Base-by-base conservation (phyloP, 2,888 invertebrate species). In the Lasioglossum pauxillum region DNA sequence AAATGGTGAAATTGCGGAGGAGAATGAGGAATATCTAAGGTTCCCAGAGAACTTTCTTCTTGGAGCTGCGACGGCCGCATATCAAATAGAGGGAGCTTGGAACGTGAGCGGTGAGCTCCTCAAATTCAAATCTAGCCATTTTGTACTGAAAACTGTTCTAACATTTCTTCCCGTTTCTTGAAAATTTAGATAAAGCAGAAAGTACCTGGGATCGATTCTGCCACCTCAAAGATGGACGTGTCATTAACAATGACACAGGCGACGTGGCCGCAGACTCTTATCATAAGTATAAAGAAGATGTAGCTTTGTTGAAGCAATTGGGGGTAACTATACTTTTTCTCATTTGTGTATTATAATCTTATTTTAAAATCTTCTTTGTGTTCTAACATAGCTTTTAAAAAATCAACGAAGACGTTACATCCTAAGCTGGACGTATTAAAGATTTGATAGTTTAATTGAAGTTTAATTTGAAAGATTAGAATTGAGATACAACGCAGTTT, bases 61-160 rank as follows among this genome's bases (percentile, higher is more conserved):
- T 19, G 93, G 93, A n/a, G 86, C 87, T 12, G 86, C 95, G 0
- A 94, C 97, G 19, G 96, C 97, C 2, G 94, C 97, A 41, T 96
- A 97, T 93, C 97, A 97, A 94, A 96, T 97, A 73, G 97, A 97
- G 94, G 97, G 97, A 14, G 96, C 96, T 12, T 97, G 96, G 97
- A 96, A 97, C 92, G 95, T 95, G 71, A 96, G 95, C 89, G 97
- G 97, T 96, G 93, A 96, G 96, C 84, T 27, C 88, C 49, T 67
- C 74, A 76, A 77, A 80, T 88, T 87, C 67, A 75, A 82, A 74
- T 85, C 57, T 64, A 8, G 38, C 44, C 19, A 74, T 71, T 16
- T 12, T 41, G 41, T 41, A 41, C 46, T 35, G 64, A 27, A 19
- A 85, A 75, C 67, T 81, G 81, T 72, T 78, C 67, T 76, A 60